A percentile compares a stretch with the other conserved stretches of the same genome.
These are phyloP conservation scores for Gavia stellata DNA, from an alignment of 2,113 vertebrate genomes.

Conservation along the genomic window DNA sequence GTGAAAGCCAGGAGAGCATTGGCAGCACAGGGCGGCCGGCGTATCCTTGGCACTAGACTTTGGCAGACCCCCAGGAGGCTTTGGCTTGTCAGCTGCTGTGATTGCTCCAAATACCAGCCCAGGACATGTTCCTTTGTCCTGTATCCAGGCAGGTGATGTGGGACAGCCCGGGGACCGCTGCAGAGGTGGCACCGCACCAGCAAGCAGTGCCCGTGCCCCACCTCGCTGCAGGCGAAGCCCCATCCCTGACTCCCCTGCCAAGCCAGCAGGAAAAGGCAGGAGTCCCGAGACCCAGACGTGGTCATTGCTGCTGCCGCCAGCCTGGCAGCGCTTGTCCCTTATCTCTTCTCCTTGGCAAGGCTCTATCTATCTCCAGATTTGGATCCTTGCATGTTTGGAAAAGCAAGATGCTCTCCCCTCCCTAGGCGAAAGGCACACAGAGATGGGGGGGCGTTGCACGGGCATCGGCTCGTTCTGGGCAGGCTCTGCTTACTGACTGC, in stretches of 20 bases:
- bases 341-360: background rate
- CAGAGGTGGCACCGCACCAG: background rate
- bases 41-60: background rate
- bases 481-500: background rate
- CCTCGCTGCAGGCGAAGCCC: background rate
- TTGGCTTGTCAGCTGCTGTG: background rate
- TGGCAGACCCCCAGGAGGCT: background rate
- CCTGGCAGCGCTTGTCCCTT: background rate
- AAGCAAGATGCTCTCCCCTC: background rate
- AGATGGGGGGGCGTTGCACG: rapidly evolving
- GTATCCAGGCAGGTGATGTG: background rate
- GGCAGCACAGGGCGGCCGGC: background rate
- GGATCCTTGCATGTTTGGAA: background rate
- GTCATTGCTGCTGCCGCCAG: background rate
- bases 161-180: background rate
- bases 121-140: background rate
- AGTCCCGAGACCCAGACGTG: rapidly evolving
- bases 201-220: background rate
- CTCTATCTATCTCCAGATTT: background rate
- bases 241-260: background rate
- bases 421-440: background rate
- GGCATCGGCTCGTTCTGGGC: background rate
- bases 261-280: background rate
- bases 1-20: background rate
- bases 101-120: background rate